Percentiles rank a stretch among this genome's conserved stretches.
Conservation (phyloP, 2,113 vertebrate genomes). For the Sigmodon hispidus region DNA sequence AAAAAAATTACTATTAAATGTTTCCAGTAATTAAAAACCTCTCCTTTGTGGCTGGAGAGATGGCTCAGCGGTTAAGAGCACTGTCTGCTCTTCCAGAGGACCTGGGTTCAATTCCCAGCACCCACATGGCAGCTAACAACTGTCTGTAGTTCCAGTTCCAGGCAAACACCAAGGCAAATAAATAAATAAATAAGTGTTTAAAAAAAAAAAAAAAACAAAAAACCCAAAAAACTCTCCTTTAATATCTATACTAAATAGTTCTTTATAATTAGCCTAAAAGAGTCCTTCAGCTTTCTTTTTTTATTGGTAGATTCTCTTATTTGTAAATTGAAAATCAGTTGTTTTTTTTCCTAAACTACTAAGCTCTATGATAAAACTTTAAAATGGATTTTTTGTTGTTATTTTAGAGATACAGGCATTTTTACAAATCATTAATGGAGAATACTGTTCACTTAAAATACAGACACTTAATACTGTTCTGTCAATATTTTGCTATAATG, state of each 20-base stretch:
- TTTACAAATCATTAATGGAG: conserved; percentile 31
- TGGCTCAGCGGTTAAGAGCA: too few relatives aligned
- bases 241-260: conserved; percentile 47
- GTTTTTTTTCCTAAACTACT: conserved; percentile 34
- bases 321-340: conserved; percentile 68
- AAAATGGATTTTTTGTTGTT: conserved; percentile 58
- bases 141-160: too few relatives aligned
- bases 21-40: conserved; percentile 52
- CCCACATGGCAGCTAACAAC: too few relatives aligned
- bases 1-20: conserved; percentile 39
- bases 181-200: too few relatives aligned
- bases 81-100: too few relatives aligned
- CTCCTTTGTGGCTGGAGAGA: too few relatives aligned
- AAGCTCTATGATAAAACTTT: conserved; percentile 36
- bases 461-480: conserved; percentile 4
- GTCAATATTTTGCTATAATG: conserved; percentile 42
- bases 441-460: background rate
- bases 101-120: too few relatives aligned
- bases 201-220: too few relatives aligned
- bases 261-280: conserved; percentile 44
- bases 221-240: background rate
- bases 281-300: conserved; percentile 61
- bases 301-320: conserved; percentile 31
- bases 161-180: too few relatives aligned
- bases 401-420: conserved; percentile 42